Percentiles rank a stretch among this genome's conserved stretches.
Evolutionary conservation across 2,888 invertebrate genomes (phyloP).

Genomic region (Cryptocheilus praepositus): DNA sequence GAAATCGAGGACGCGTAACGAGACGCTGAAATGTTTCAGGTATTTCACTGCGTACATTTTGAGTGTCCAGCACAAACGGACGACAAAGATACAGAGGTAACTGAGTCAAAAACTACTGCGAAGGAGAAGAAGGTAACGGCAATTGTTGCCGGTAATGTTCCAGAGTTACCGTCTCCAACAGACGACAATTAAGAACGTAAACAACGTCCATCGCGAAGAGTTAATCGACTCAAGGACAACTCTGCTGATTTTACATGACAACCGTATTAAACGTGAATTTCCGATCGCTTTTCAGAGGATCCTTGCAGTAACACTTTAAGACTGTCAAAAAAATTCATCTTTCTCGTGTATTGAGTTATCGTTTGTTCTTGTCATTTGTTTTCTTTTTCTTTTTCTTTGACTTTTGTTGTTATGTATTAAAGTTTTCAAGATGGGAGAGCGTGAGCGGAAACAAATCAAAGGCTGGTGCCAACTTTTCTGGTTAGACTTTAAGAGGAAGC

Average conservation of each 20-base stretch:
- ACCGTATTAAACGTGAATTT: constrained; percentile 30
- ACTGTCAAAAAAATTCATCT: not conserved
- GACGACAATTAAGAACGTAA: constrained; percentile 37
- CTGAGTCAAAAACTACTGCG: constrained; percentile 56
- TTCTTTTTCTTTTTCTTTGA: not conserved
- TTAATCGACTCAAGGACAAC: constrained; percentile 44
- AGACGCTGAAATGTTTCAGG: constrained; percentile 77
- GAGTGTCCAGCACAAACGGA: constrained; percentile 90
- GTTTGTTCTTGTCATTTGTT: not conserved
- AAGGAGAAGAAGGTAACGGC: constrained; percentile 42
- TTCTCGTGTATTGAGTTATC: not conserved
- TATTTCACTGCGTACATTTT: constrained; percentile 98
- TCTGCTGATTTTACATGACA: constrained; percentile 42
- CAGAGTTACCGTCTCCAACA: constrained; percentile 37
- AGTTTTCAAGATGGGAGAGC: not conserved
- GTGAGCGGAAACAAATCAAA: constrained; percentile 2
- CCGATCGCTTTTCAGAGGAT: constrained; percentile 4
- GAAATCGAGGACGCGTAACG: not conserved
- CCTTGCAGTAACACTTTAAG: not conserved
- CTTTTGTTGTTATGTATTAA: not conserved
- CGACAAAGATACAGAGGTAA: constrained; percentile 43
- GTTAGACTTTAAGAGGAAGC: too few relatives aligned
- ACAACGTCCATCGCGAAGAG: too few relatives aligned
- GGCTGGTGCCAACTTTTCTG: constrained; percentile 5
- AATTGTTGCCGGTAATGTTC: constrained; percentile 4